Evolutionary conservation across 2,113 vertebrate genomes (phyloP), one percentile per base, ranked within the genome.

Genomic region (Sylvilagus bachmani): DNA sequence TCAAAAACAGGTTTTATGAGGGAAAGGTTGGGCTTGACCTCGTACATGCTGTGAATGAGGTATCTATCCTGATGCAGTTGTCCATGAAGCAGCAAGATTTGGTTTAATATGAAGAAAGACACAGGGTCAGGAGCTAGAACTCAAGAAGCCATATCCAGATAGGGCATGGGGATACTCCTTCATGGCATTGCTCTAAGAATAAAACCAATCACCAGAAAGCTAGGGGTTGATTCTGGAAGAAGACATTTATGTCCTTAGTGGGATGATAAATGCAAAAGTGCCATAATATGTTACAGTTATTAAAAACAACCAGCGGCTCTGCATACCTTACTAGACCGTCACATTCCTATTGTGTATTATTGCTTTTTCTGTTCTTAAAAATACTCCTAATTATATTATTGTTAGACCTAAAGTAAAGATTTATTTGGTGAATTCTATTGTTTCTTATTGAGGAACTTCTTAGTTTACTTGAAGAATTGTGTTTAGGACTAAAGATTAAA

Each of bases 361-460:
- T 82, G 66, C n/a, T 79, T 33, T 78, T 94, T 73, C 64, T 90
- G 29, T 82, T 96, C 81, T 93, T 90, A 90, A 85, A 90, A 95
- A 74, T 82, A 95, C 25, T 73, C 82, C 92, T 93, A 94, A 93
- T 95, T 96, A 92, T 86, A n/a, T 90, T 90, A 90, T 95, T 93
- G 74, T 97, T 70, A 95, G 67, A 90, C 62, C 22, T 83, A 89
- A 92, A 94, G 61, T 85, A 90, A 78, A 88, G 31, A 93, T 95
- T 95, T 96, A 92, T 96, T 97, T 97, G 74, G 85, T 96, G 88
- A 95, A 91, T 31, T 92, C 61, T 44, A 94, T 94, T 95, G 27
- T 94, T n/a, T 19, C 61, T 82, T 73, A 89, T 51, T 85, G 90
- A 93, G 55, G 85, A 95, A 82, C 10, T 61, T 87, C 95, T 94